These are phyloP conservation scores for Parasteatoda lunata DNA, from an alignment of 2,888 invertebrate genomes.

Conservation along the genomic window DNA sequence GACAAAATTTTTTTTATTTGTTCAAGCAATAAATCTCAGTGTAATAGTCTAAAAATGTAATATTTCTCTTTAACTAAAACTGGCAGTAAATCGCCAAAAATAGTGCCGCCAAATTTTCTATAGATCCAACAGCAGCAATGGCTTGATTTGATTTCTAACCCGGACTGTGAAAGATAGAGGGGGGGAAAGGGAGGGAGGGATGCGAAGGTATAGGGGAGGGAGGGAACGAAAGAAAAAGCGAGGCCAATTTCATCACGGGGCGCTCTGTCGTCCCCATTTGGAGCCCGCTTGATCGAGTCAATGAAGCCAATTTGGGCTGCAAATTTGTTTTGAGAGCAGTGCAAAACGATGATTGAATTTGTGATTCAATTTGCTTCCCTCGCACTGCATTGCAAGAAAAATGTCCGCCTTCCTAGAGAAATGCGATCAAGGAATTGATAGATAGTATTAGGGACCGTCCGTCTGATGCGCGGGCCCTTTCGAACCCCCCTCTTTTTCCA, in stretches of 20 bases:
- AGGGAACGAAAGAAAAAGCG: constrained; percentile 38
- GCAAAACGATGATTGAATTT: constrained; percentile 71
- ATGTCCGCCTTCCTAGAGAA: constrained; percentile 51
- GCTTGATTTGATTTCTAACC: constrained; percentile 69
- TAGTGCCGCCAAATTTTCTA: background rate
- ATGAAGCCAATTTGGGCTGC: constrained; percentile 70
- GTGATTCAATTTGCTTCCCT: constrained; percentile 69
- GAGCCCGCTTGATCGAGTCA: constrained; percentile 70
- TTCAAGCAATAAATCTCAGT: no score
- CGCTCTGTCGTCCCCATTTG: constrained; percentile 66
- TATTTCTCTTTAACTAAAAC: background rate
- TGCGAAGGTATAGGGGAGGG: background rate
- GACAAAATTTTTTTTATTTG: no score
- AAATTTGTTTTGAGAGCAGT: constrained; percentile 71
- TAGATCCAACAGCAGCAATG: constrained; percentile 36
- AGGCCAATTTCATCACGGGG: constrained; percentile 59
- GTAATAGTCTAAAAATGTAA: no score
- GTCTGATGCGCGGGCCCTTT: constrained; percentile 11
- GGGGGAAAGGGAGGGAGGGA: background rate
- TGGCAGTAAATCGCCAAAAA: constrained; percentile 12
- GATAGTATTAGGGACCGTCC: constrained; percentile 60
- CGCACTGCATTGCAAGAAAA: constrained; percentile 30
- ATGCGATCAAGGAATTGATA: constrained; percentile 64
- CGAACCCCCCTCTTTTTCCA: background rate
- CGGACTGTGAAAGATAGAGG: constrained; percentile 14